Evolutionary conservation across 2,113 vertebrate species (phyloP).

Genomic region (Abramis brama): DNA sequence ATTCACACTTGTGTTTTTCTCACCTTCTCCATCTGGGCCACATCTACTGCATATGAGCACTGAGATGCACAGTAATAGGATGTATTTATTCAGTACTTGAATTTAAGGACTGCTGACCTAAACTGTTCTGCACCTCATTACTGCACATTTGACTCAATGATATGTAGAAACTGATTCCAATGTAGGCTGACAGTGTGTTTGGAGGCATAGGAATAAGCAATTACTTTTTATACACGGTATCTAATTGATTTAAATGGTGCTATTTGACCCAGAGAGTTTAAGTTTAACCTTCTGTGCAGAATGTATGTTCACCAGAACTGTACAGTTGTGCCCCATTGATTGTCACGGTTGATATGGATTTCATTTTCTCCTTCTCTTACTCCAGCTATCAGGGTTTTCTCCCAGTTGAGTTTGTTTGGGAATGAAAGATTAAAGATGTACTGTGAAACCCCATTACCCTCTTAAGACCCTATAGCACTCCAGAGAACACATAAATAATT

Average conservation of each 20-base stretch:
- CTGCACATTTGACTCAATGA: background rate
- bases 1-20: conserved; percentile 45
- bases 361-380: conserved; percentile 38
- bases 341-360: conserved; percentile 13
- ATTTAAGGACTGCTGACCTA: conserved; percentile 7
- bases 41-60: conserved; percentile 35
- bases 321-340: background rate
- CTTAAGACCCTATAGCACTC: conserved; percentile 34
- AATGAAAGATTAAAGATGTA: conserved; percentile 55
- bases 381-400: conserved; percentile 17
- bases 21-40: conserved; percentile 54
- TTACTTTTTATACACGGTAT: conserved; percentile 14
- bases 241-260: conserved; percentile 6
- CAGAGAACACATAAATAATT: conserved; percentile 51
- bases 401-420: conserved; percentile 23
- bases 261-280: background rate
- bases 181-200: background rate
- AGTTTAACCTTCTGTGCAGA: conserved; percentile 18
- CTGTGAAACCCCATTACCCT: conserved; percentile 45
- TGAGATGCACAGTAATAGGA: conserved; percentile 17
- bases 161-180: background rate
- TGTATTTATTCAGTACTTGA: conserved; percentile 24
- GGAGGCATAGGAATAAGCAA: background rate
- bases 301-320: conserved; percentile 16
- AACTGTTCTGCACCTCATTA: conserved; percentile 12